Evolutionary conservation across 1,140 invertebrate species (phyloP).

Genomic region (Drosophila malerkotliana): DNA sequence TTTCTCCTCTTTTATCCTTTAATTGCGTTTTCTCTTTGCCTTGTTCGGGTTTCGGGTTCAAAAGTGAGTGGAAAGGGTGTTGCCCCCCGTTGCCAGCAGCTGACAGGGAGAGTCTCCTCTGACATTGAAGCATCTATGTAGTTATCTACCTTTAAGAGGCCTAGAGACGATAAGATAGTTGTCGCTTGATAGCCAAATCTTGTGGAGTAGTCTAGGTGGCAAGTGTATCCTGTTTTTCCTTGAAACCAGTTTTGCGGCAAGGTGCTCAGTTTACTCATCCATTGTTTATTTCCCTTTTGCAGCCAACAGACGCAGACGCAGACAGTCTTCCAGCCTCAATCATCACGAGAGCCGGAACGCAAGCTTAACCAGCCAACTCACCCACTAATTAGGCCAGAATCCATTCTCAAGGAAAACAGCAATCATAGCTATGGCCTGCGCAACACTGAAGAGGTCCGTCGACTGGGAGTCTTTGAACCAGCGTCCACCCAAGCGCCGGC

Average conservation of each 20-base stretch:
- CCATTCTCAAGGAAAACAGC: slow-evolving; percentile 14
- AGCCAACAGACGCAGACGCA: slow-evolving; percentile 36
- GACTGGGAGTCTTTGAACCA: slow-evolving; percentile 96
- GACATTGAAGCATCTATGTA: slow-evolving; percentile 11
- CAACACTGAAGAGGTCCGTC: slow-evolving; percentile 95
- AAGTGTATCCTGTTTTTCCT: slow-evolving; percentile 80
- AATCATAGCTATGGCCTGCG: slow-evolving; percentile 92
- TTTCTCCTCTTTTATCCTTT: slow-evolving; percentile 53
- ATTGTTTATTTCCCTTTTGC: slow-evolving; percentile 31
- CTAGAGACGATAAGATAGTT: slow-evolving; percentile 23
- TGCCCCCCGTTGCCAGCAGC: slow-evolving; percentile 13
- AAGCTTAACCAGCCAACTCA: slow-evolving; percentile 28
- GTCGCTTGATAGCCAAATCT: neutral
- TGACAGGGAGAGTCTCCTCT: neutral
- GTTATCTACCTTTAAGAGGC: slow-evolving; percentile 4
- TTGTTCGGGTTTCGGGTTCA: slow-evolving; percentile 32
- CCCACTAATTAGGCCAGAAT: slow-evolving; percentile 23
- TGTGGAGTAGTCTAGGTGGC: slow-evolving; percentile 36
- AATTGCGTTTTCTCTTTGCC: slow-evolving; percentile 56
- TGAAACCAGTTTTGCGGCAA: slow-evolving; percentile 67
- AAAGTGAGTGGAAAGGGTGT: neutral
- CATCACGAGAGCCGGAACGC: neutral
- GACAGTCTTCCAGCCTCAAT: slow-evolving; percentile 20
- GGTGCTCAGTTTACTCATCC: slow-evolving; percentile 21
- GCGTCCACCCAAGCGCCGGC: slow-evolving; percentile 92